Evolutionary conservation across 2,797 vertebrate species (phyloP).

Genomic region (Pygocentrus nattereri): DNA sequence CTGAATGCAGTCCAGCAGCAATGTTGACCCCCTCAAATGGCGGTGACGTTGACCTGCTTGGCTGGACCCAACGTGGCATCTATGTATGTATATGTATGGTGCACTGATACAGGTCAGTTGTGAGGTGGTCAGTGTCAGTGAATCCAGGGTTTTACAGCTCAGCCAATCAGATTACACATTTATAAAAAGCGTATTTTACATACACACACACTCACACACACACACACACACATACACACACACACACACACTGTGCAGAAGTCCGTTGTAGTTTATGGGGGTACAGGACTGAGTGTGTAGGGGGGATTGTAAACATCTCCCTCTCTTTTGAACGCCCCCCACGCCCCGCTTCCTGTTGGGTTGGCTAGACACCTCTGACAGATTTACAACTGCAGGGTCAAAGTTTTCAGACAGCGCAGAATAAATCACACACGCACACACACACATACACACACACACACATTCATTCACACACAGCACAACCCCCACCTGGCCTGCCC

Average conservation of each 20-base stretch:
- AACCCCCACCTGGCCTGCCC: conserved; percentile 75
- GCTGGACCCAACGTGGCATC: no score
- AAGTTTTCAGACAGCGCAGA: conserved; percentile 81
- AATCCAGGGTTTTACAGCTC: no score
- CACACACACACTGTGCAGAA: not conserved
- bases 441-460: conserved; percentile 51
- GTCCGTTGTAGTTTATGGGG: not conserved
- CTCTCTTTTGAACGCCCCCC: conserved; percentile 27
- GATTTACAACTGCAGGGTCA: conserved; percentile 84
- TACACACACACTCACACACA: no score
- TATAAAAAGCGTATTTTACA: no score
- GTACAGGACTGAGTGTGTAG: conserved; percentile 56
- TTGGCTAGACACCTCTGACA: conserved; percentile 83
- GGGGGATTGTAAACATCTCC: conserved; percentile 24
- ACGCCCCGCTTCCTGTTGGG: conserved; percentile 79
- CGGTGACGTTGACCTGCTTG: no score
- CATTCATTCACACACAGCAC: conserved; percentile 53
- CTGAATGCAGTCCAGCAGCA: no score
- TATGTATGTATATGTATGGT: no score
- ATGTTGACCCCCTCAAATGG: no score
- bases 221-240: not conserved
- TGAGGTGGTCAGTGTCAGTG: no score
- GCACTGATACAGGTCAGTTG: no score
- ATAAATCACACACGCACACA: conserved; percentile 70
- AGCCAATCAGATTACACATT: no score